Evolutionary conservation across 2,888 invertebrate species (phyloP), one percentile per base, ranked within the genome.

Genomic region (Rhingia campestris): DNA sequence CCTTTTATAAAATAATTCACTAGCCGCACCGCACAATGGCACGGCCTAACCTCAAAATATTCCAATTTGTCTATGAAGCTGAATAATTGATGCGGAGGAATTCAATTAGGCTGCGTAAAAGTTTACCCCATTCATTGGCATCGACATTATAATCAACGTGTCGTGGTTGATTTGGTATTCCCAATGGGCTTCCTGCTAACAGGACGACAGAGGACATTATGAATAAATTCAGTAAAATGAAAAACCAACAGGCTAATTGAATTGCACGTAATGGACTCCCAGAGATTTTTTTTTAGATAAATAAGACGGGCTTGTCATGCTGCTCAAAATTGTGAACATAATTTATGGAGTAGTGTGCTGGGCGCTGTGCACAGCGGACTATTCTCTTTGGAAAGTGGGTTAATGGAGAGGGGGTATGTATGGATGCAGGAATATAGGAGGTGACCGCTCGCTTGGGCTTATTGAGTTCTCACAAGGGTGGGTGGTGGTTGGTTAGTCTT

Each of bases 201-300:
- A 58, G 43, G 37, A 43, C 74, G 35, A 69, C 39, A n/a, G 14
- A 45, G 33, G 35, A n/a, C 33, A 80, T 80, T 80, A 75, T 74
- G 73, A 74, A 80, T 80, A 70, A 75, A 80, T 80, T 80, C 43
- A 35, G 30, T 70, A 53, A 80, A 80, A 84, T 84, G 84, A 75
- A 84, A 84, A 84, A 74, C 74, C 79, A 64, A 80, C 64, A 70
- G 30, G 59, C 74, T 84, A 84, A 84, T 80, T 74, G 72, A 80
- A 84, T 84, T 80, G 80, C 39, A 70, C 74, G 56, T 84, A 84
- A 84, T 84, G 84, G 84, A 74, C 80, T 70, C 72, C 74, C 64
- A 54, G 64, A 56, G 84, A 80, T 80, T 66, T 74, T 22, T 22
- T 47, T 49, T 66, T 75, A 61, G 63, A 61, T 67, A 69, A 73